These are phyloP conservation scores for Brachionus calyciflorus DNA, from an alignment of 1,140 invertebrate genomes.

Conservation along the genomic window DNA sequence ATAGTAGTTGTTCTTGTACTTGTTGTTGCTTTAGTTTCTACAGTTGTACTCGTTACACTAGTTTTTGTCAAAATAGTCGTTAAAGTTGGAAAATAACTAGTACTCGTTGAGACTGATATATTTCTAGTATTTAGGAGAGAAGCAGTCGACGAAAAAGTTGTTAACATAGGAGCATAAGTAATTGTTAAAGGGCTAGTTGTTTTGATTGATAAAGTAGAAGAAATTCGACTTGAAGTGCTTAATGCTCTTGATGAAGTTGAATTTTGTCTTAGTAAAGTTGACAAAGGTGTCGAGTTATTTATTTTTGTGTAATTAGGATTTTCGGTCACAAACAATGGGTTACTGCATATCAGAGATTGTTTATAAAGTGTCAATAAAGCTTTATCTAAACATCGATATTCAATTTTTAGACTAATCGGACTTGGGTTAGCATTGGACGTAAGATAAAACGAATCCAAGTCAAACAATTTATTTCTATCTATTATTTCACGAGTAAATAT, in stretches of 20 bases:
- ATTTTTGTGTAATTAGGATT: background rate
- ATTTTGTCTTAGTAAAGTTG: background rate
- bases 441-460: constrained; percentile 10
- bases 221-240: too few relatives aligned
- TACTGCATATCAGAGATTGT: background rate
- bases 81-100: too few relatives aligned
- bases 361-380: background rate
- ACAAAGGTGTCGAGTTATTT: background rate
- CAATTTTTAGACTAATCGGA: background rate
- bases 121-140: too few relatives aligned
- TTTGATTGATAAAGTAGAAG: too few relatives aligned
- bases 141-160: too few relatives aligned
- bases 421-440: background rate
- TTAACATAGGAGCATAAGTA: background rate
- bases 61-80: too few relatives aligned
- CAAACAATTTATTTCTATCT: background rate
- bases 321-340: background rate
- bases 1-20: background rate
- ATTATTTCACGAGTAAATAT: constrained; percentile 20
- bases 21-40: background rate
- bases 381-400: constrained; percentile 21
- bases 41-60: background rate
- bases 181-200: background rate
- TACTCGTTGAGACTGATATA: too few relatives aligned
- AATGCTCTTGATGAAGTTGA: too few relatives aligned